phyloP scores from a whole-genome alignment of 2,113 vertebrate species.

The Chionomys nivalis region DNA sequence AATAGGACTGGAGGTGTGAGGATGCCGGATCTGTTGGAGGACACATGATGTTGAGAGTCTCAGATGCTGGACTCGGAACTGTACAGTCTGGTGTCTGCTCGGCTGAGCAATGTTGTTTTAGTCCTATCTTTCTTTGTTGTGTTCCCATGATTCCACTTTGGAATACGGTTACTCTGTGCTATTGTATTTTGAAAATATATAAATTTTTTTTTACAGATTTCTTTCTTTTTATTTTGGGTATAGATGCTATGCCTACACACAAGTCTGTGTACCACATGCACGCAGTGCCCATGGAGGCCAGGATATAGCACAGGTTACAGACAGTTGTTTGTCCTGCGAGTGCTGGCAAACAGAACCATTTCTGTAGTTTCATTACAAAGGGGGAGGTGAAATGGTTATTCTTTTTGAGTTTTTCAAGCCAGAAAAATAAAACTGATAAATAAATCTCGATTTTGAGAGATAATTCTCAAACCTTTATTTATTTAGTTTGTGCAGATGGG shows the following conservation, averaged over 20 bases:
- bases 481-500: background rate
- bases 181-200: background rate
- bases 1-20: too few relatives aligned
- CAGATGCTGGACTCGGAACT: background rate
- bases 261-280: background rate
- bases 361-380: background rate
- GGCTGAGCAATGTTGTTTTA: background rate
- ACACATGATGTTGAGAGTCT: background rate
- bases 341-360: background rate
- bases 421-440: background rate
- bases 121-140: background rate
- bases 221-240: background rate
- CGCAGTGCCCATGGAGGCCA: background rate
- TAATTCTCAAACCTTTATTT: background rate
- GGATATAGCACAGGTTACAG: background rate
- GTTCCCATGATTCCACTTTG: background rate
- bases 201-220: background rate
- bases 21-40: too few relatives aligned
- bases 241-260: background rate
- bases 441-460: background rate
- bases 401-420: background rate
- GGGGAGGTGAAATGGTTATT: background rate
- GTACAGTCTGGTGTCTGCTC: too few relatives aligned
- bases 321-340: background rate
- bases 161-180: background rate